A percentile compares a stretch with the other conserved stretches of the same genome.
Conservation (phyloP, 2,797 vertebrate genomes). For the Microctenopoma stevenorrisi region DNA sequence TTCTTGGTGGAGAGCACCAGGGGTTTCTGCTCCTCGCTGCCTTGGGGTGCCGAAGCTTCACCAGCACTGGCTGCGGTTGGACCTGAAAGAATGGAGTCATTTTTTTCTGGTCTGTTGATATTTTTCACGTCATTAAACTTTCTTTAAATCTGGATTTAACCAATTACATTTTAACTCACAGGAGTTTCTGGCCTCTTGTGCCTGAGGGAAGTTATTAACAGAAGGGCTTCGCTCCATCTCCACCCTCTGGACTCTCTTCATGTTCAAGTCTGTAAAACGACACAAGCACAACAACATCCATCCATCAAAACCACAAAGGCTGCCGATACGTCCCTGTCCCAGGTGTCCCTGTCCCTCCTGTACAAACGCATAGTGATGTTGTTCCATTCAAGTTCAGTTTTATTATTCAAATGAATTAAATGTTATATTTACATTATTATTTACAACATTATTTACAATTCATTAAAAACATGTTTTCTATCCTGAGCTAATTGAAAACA, state of each 20-base stretch:
- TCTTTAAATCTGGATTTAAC: too few relatives aligned
- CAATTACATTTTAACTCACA: conserved; percentile 44
- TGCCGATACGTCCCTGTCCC: too few relatives aligned
- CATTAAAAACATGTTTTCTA: too few relatives aligned
- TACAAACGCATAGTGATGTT: too few relatives aligned
- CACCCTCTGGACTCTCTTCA: conserved; percentile 74
- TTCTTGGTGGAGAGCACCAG: conserved; percentile 66
- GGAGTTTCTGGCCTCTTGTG: conserved; percentile 64
- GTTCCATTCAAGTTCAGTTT: too few relatives aligned
- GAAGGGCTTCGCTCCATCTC: conserved; percentile 45
- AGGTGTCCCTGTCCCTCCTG: too few relatives aligned
- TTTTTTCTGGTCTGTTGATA: neutral
- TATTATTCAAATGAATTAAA: too few relatives aligned
- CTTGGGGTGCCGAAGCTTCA: conserved; percentile 30
- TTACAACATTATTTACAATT: too few relatives aligned
- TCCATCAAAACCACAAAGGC: neutral
- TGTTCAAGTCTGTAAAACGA: conserved; percentile 64
- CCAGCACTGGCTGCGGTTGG: conserved; percentile 33
- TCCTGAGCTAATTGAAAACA: too few relatives aligned
- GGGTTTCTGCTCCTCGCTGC: conserved; percentile 66
- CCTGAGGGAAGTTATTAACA: conserved; percentile 50
- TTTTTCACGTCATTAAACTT: neutral
- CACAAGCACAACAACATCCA: neutral
- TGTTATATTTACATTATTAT: too few relatives aligned
- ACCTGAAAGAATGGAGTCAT: conserved; percentile 18